A percentile compares a stretch with the other conserved stretches of the same genome.
These are phyloP conservation scores for Cydia fagiglandana DNA, from an alignment of 1,140 invertebrate genomes.

Conservation along the genomic window DNA sequence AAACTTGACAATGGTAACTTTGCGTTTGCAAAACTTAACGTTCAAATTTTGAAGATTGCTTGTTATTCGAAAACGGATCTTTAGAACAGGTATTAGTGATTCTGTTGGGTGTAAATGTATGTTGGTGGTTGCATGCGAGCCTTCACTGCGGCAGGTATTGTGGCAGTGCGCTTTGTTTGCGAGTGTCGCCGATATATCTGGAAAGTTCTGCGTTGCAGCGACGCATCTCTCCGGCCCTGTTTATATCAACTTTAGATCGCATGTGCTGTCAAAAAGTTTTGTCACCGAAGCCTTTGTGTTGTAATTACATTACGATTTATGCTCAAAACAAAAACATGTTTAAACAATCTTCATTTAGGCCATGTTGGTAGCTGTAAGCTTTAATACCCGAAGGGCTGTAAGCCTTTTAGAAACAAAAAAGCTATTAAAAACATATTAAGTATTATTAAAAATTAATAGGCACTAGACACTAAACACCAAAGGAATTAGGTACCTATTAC, in stretches of 20 bases:
- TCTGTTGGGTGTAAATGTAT: constrained; percentile 37
- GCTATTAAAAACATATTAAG: too few species aligned
- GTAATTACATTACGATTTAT: constrained; percentile 1
- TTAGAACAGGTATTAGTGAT: background rate
- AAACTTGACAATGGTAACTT: constrained; percentile 39
- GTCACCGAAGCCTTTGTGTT: constrained; percentile 39
- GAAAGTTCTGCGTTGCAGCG: constrained; percentile 62
- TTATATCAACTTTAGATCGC: constrained; percentile 42
- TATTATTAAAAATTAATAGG: too few species aligned
- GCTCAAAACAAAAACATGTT: background rate
- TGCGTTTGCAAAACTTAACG: constrained; percentile 37
- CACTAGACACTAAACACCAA: too few species aligned
- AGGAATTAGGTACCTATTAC: too few species aligned
- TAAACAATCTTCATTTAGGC: background rate
- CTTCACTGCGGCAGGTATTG: constrained; percentile 50
- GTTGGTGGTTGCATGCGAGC: constrained; percentile 49
- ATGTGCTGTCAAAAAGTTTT: constrained; percentile 26
- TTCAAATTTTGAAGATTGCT: constrained; percentile 16
- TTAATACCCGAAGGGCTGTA: too few species aligned
- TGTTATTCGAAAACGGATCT: constrained; percentile 11
- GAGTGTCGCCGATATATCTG: constrained; percentile 69
- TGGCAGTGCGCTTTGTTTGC: constrained; percentile 64
- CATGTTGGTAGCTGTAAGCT: too few species aligned
- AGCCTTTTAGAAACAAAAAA: too few species aligned
- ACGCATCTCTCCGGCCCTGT: constrained; percentile 46